Conservation (phyloP, 2,888 invertebrate genomes). For the Synergus gifuensis region DNA sequence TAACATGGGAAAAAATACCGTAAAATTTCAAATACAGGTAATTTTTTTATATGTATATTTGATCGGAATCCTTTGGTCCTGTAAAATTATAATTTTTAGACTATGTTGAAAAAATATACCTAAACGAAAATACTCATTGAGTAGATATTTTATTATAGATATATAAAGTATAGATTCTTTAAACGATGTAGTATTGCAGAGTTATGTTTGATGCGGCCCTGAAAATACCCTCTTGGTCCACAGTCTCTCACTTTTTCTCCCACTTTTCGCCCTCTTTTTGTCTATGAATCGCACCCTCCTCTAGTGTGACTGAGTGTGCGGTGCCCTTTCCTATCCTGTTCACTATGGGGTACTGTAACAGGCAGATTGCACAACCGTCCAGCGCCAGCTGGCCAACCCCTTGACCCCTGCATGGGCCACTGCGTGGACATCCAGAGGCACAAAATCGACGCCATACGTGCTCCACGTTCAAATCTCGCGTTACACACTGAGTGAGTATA, state of each 20-base stretch:
- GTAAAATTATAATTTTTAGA: too few relatives aligned
- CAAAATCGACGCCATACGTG: conserved; percentile 52
- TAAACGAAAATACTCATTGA: too few relatives aligned
- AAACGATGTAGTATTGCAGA: not conserved
- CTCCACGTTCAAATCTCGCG: not conserved
- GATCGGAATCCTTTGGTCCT: too few relatives aligned
- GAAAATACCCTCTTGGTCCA: conserved; percentile 37
- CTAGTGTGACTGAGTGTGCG: conserved; percentile 38
- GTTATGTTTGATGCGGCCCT: not conserved
- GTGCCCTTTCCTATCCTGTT: conserved; percentile 54
- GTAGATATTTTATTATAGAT: too few relatives aligned
- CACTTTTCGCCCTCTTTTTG: conserved; percentile 24
- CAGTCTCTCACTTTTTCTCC: not conserved
- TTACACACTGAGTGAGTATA: not conserved
- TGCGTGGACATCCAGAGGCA: conserved; percentile 54
- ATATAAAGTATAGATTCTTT: too few relatives aligned
- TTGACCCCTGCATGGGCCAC: conserved; percentile 67
- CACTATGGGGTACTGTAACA: conserved; percentile 36
- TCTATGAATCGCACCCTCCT: conserved; percentile 31
- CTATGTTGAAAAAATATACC: too few relatives aligned
- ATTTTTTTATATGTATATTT: too few relatives aligned
- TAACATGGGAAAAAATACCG: too few relatives aligned
- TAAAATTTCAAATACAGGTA: too few relatives aligned
- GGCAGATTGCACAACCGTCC: conserved; percentile 76
- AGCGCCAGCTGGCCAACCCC: conserved; percentile 76